Percentiles rank a stretch among this genome's conserved stretches.
These are phyloP conservation scores for Indicator maculatus DNA, from an alignment of 2,113 vertebrate genomes.

Conservation along the genomic window DNA sequence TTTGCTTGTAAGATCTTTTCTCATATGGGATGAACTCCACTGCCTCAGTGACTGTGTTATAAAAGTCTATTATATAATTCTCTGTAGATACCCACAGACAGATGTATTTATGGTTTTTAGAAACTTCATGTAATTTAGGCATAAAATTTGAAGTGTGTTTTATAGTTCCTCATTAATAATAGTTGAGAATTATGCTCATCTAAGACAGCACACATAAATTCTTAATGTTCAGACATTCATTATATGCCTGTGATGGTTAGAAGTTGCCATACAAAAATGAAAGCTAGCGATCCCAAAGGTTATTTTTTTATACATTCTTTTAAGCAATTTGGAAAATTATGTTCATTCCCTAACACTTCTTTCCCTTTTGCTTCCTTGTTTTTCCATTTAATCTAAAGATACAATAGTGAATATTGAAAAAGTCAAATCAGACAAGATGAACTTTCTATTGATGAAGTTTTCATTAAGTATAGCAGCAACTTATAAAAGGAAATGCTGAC, in stretches of 20 bases:
- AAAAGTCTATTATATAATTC: constrained; percentile 33
- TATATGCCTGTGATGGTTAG: constrained; percentile 23
- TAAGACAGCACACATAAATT: constrained; percentile 28
- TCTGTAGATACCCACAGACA: constrained; percentile 3
- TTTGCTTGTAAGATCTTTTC: constrained; percentile 21
- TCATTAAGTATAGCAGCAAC: not conserved
- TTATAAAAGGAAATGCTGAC: not conserved
- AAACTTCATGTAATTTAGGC: constrained; percentile 10
- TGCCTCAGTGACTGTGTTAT: not conserved
- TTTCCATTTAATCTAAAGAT: not conserved
- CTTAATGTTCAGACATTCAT: constrained; percentile 27
- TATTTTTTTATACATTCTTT: not conserved
- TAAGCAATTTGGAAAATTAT: not conserved
- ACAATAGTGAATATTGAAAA: not conserved
- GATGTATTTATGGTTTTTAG: constrained; percentile 39
- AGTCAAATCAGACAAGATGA: not conserved
- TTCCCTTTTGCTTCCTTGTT: not conserved
- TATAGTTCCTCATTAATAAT: constrained; percentile 45
- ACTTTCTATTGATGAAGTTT: not conserved
- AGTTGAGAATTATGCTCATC: constrained; percentile 51
- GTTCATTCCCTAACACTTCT: not conserved
- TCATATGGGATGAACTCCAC: constrained; percentile 25
- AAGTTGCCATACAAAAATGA: constrained; percentile 42
- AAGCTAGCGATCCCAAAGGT: constrained; percentile 9
- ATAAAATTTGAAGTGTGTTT: constrained; percentile 22